Evolutionary conservation across 2,888 invertebrate species (phyloP).

Genomic region (Horisme vitalbata): DNA sequence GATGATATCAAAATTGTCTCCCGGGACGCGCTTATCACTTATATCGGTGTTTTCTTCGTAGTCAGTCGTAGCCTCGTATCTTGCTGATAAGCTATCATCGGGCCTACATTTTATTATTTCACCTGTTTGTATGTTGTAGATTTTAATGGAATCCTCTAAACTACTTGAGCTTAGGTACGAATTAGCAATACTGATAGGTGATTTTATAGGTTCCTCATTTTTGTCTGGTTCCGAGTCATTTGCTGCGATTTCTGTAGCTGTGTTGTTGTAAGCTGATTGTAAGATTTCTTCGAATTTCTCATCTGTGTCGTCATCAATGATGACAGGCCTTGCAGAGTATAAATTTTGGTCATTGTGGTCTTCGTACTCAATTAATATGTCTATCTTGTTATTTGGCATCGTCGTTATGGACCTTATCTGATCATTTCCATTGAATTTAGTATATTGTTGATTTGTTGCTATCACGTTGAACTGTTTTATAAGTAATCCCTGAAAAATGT

Average conservation of each 20-base stretch:
- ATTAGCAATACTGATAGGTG: constrained; percentile 62
- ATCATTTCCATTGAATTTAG: constrained; percentile 58
- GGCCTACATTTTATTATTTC: constrained; percentile 76
- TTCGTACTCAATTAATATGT: constrained; percentile 72
- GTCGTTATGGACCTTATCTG: constrained; percentile 58
- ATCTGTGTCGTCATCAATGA: constrained; percentile 67
- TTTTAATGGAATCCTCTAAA: constrained; percentile 77
- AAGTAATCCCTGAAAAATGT: constrained; percentile 72
- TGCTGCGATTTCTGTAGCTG: constrained; percentile 38
- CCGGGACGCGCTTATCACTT: constrained; percentile 64
- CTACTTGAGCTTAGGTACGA: constrained; percentile 74
- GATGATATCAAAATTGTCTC: constrained; percentile 52
- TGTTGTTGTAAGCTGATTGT: constrained; percentile 58
- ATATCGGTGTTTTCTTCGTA: constrained; percentile 68
- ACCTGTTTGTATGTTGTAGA: constrained; percentile 78
- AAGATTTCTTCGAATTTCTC: constrained; percentile 70
- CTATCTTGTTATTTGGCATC: constrained; percentile 52
- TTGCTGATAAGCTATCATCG: constrained; percentile 72
- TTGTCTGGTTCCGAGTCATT: constrained; percentile 43
- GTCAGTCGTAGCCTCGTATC: constrained; percentile 64
- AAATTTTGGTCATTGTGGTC: constrained; percentile 57
- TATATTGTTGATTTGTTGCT: constrained; percentile 70
- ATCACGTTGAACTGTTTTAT: constrained; percentile 75
- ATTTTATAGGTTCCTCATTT: constrained; percentile 54
- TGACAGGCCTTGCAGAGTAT: constrained; percentile 63